These are phyloP conservation scores for Hippocampus comes DNA, from an alignment of 2,113 vertebrate species.

Conservation along the genomic window DNA sequence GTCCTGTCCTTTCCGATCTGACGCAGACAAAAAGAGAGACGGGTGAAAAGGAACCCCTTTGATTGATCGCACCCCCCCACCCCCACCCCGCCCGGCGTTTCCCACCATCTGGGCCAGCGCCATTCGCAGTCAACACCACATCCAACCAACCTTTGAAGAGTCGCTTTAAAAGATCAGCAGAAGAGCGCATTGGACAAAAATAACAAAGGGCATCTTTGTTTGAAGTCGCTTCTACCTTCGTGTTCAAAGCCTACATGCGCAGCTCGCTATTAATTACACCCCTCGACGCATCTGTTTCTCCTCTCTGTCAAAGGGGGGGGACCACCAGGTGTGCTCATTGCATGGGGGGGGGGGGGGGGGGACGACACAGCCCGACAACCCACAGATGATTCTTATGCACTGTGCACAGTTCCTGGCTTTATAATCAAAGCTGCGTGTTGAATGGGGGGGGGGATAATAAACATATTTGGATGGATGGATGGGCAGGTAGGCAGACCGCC, in stretches of 20 bases:
- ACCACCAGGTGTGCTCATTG: too few relatives aligned
- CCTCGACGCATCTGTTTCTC: slow-evolving; percentile 62
- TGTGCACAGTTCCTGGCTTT: slow-evolving; percentile 50
- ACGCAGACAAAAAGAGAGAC: slow-evolving; percentile 35
- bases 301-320: slow-evolving; percentile 39
- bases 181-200: slow-evolving; percentile 18
- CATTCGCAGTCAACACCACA: slow-evolving; percentile 54
- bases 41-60: slow-evolving; percentile 30
- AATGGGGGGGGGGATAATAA: slow-evolving; percentile 52
- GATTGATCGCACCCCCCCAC: slow-evolving; percentile 25
- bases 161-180: slow-evolving; percentile 31
- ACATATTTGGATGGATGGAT: neutral
- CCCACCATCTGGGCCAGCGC: slow-evolving; percentile 32
- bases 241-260: slow-evolving; percentile 58
- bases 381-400: slow-evolving; percentile 46
- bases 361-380: slow-evolving; percentile 40
- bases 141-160: slow-evolving; percentile 45
- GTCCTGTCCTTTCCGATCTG: slow-evolving; percentile 90
- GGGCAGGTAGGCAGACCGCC: slow-evolving; percentile 28
- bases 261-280: slow-evolving; percentile 47
- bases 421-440: slow-evolving; percentile 67
- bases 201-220: slow-evolving; percentile 34
- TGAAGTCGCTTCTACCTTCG: slow-evolving; percentile 57
- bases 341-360: too few relatives aligned
- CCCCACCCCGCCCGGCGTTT: slow-evolving; percentile 21